phyloP scores from a whole-genome alignment of 2,888 invertebrate species.

The Drosophila nr. medialis region DNA sequence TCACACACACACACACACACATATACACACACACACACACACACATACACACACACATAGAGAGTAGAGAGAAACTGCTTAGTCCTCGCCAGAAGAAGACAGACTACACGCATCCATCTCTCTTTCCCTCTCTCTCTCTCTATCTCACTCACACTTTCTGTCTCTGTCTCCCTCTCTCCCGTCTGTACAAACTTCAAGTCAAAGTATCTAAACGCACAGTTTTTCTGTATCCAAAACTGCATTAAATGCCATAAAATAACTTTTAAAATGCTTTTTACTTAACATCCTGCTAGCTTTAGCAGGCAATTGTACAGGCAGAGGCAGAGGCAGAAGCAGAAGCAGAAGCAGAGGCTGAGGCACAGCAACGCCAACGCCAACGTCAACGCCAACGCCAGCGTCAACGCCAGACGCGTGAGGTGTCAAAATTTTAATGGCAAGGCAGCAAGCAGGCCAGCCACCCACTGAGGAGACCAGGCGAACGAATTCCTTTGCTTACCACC shows the following conservation, averaged over 20 bases:
- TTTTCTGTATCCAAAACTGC: constrained; percentile 80
- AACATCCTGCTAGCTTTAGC: constrained; percentile 63
- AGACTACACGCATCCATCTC: constrained; percentile 19
- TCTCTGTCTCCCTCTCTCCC: constrained; percentile 6
- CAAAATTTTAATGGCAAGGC: constrained; percentile 61
- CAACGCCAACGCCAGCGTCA: constrained; percentile 20
- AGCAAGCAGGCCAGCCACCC: constrained; percentile 33
- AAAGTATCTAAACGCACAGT: constrained; percentile 80
- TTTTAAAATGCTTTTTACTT: constrained; percentile 82
- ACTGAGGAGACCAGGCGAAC: constrained; percentile 17
- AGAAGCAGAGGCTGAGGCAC: constrained; percentile 5
- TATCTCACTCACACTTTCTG: neutral
- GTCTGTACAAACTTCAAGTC: constrained; percentile 67
- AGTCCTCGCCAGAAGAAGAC: constrained; percentile 37
- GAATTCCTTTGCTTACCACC: constrained; percentile 49
- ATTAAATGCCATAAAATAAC: constrained; percentile 83
- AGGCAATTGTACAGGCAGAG: constrained; percentile 14
- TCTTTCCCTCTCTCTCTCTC: neutral
- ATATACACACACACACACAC: constrained; percentile 17
- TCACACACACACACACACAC: constrained; percentile 44
- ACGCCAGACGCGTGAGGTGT: constrained; percentile 54
- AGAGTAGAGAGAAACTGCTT: constrained; percentile 23
- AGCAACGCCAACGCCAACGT: constrained; percentile 4
- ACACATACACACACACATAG: constrained; percentile 21
- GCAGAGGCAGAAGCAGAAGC: constrained; percentile 13